Base-by-base conservation (phyloP, 2,888 invertebrate genomes). In the Drosophila quinaria region DNA sequence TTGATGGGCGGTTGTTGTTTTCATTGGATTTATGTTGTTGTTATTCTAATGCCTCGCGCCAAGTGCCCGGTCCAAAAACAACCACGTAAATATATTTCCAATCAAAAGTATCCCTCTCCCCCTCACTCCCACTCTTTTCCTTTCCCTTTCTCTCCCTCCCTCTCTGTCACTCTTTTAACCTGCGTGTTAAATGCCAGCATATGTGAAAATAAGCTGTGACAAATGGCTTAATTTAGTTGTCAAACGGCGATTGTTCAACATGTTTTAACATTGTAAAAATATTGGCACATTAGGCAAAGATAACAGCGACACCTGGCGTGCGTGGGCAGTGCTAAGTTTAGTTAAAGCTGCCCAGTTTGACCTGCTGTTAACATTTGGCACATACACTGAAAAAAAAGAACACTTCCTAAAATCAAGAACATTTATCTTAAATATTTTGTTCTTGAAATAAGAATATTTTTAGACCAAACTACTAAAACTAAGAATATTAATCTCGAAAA, bases 121-220 rank as follows among this genome's bases (percentile, higher is more conserved):
- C 22, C 44, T 5, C 10, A 11, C 15, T 17, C 15, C 56, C 19
- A 6, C 39, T 11, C 15, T 17, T 5, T 55, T n/a, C 9, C 39
- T 15, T 4, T 25, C 25, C 4, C 3, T 4, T 8, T 29, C 29
- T 8, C 29, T 29, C 29, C 6, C 25, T 6, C 29, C 4, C 15
- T 33, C 15, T 17, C 11, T 63, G 19, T 11, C 39, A 15, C 6
- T 54, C n/a, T 29, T 52, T 46, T 62, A 77, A 77, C 86, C 80
- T 87, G 89, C 87, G 87, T 87, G 89, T 76, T 85, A 91, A 92
- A 92, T 92, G 91, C 82, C 90, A 92, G 90, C 92, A 92, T 92
- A 92, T 92, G 92, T 90, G 92, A 92, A 91, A 91, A 92, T 92
- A 92, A 92, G 92, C 92, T 91, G 85, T 92, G 92, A 92, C 92